Evolutionary conservation across 2,888 invertebrate species (phyloP).

Genomic region (Yponomeuta evonymella): DNA sequence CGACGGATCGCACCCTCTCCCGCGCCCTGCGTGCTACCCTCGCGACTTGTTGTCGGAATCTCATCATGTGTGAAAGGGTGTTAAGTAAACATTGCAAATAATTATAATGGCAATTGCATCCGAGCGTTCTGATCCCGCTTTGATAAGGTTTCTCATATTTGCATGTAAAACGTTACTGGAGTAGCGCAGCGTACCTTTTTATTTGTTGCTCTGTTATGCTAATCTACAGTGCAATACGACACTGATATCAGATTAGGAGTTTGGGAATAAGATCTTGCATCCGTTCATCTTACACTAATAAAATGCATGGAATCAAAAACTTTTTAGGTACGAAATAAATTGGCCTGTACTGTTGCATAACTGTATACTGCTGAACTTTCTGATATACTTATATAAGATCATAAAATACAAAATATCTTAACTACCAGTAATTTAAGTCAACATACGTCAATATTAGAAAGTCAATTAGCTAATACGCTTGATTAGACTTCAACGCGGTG

Average conservation of each 20-base stretch:
- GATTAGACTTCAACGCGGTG: slow-evolving; percentile 17
- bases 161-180: slow-evolving; percentile 60
- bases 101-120: slow-evolving; percentile 73
- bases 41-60: slow-evolving; percentile 55
- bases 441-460: neutral
- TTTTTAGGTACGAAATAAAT: neutral
- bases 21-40: slow-evolving; percentile 35
- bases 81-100: slow-evolving; percentile 78
- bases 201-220: slow-evolving; percentile 63
- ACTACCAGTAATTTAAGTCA: neutral
- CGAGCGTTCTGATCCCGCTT: slow-evolving; percentile 51
- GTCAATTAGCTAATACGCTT: slow-evolving; percentile 1
- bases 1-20: neutral
- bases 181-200: slow-evolving; percentile 56
- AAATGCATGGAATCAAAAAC: neutral
- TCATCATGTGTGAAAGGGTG: slow-evolving; percentile 76
- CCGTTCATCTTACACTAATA: neutral
- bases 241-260: slow-evolving; percentile 70
- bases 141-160: slow-evolving; percentile 65
- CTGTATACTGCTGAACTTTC: neutral
- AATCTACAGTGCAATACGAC: slow-evolving; percentile 64
- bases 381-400: neutral
- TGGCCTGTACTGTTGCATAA: neutral
- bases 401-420: neutral
- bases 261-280: slow-evolving; percentile 42